Base-by-base conservation (phyloP, 2,797 vertebrate species). In the Dryobates pubescens region DNA sequence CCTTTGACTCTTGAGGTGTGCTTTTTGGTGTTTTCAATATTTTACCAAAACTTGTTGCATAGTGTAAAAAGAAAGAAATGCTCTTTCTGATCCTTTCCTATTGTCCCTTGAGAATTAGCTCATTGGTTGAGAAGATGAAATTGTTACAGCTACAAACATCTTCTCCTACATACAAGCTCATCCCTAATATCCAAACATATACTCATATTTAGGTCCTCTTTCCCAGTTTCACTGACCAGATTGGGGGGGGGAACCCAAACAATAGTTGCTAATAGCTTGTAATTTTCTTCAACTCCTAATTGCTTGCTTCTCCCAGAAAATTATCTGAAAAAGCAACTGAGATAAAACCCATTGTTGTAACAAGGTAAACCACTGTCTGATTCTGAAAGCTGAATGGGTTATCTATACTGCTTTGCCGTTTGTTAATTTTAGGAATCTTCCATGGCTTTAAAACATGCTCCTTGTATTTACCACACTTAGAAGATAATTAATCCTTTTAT, bases 401-500 rank as follows among this genome's bases (percentile, higher is more conserved):
- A 17, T 68, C 45, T 75, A 56, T 65, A 73, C 34, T 62, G 57
- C 49, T 87, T 94, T 73, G 43, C 29, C 82, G 71, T 82, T 45
- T 67, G 51, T 90, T 86, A 83, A 84, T 23, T 47, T 72, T 10
- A 53, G 30, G 69, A 89, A 85, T 23, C 65, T 87, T 81, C 13
- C 45, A 57, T 13, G 13, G 5, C 13, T 86, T 94, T 85, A 77
- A 53, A 88, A 83, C 69, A 49, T 8, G 10, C 76, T 96, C 41
- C 43, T 82, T 80, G 24, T 85, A 81, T 82, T 92, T 90, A 81
- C 47, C 22, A 79, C 62, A 29, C 15, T 79, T 77, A 79, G 1
- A 20, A 14, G 64, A 86, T 79, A 92, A 92, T 87, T 92, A 64
- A 30, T 64, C 70, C 13, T 85, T 93, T 95, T 85, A 95, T 69